These are phyloP conservation scores for Ormyrus rosae DNA, from an alignment of 2,888 invertebrate genomes.

Conservation along the genomic window DNA sequence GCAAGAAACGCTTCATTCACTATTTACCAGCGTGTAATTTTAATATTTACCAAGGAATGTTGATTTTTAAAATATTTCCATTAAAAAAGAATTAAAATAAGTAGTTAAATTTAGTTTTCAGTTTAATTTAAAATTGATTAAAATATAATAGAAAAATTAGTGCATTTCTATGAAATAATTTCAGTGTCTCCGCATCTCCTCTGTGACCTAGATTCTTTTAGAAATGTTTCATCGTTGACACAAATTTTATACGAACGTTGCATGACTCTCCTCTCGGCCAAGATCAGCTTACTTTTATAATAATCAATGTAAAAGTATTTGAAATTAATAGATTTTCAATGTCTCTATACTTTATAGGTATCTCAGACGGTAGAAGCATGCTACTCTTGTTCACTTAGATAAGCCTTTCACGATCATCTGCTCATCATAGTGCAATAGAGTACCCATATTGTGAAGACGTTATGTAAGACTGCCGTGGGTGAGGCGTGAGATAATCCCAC, in stretches of 20 bases:
- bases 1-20: conserved; percentile 18
- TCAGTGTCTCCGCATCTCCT: conserved; percentile 30
- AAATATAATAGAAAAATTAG: conserved; percentile 46
- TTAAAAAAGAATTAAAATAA: too few species aligned
- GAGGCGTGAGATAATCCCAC: conserved; percentile 71
- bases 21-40: conserved; percentile 8
- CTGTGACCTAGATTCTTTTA: conserved; percentile 13
- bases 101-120: too few species aligned
- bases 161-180: conserved; percentile 22
- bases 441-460: conserved; percentile 47
- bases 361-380: conserved; percentile 36
- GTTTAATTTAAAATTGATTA: too few species aligned
- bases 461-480: conserved; percentile 66
- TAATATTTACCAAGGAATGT: background rate
- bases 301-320: background rate
- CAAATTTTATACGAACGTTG: background rate
- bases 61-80: background rate
- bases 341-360: background rate
- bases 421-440: conserved; percentile 59
- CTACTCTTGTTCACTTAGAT: conserved; percentile 55
- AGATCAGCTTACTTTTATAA: background rate
- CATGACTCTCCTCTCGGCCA: conserved; percentile 58
- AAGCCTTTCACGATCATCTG: conserved; percentile 70
- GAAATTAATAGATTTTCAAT: background rate
- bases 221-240: conserved; percentile 22